Conservation (phyloP, 2,113 vertebrate genomes). For the Microtus ochrogaster region DNA sequence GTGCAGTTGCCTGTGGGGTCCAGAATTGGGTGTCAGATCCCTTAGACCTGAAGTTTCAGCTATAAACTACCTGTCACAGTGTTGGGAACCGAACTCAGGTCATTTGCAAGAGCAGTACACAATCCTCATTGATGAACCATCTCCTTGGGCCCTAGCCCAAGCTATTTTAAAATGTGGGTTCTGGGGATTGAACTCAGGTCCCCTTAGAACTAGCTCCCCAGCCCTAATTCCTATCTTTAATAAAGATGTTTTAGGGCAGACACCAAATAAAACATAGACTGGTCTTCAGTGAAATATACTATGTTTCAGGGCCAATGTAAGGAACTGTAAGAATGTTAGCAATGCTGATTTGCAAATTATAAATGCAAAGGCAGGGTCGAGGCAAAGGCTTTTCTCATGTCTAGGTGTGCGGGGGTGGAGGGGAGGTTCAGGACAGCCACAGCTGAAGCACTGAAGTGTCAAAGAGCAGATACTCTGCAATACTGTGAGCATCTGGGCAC, state of each 20-base stretch:
- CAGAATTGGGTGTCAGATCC: not conserved
- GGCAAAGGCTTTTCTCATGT: not conserved
- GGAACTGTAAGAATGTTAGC: not conserved
- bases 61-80: not conserved
- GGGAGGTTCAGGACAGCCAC: not conserved
- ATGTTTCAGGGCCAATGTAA: not conserved
- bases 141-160: not conserved
- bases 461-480: fast-evolving
- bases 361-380: not conserved
- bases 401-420: not conserved
- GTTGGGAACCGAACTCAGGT: not conserved
- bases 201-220: not conserved
- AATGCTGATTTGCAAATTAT: not conserved
- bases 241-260: not conserved
- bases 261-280: not conserved
- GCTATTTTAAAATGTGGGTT: not conserved
- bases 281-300: not conserved
- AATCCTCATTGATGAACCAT: not conserved
- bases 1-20: not conserved
- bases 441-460: fast-evolving
- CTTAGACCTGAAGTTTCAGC: not conserved
- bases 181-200: not conserved
- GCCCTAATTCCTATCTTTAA: not conserved
- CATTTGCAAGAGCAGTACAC: not conserved
- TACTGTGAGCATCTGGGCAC: not conserved